These are phyloP conservation scores for Linnaemya vulpina DNA, from an alignment of 2,888 invertebrate species.

Conservation along the genomic window DNA sequence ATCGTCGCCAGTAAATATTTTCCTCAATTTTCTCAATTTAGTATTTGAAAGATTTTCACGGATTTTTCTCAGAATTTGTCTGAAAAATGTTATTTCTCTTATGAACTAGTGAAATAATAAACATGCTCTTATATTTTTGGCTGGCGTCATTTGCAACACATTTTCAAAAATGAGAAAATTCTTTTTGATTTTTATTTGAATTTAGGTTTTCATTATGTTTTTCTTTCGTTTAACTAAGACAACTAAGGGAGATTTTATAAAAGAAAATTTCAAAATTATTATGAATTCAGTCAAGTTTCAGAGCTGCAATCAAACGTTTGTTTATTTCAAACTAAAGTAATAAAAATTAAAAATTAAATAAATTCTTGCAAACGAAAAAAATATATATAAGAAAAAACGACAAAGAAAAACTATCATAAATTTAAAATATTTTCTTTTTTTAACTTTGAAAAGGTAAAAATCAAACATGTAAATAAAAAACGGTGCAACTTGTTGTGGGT, in stretches of 20 bases:
- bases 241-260: slow-evolving; percentile 62
- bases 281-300: slow-evolving; percentile 70
- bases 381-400: neutral
- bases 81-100: slow-evolving; percentile 20
- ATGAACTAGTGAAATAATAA: neutral
- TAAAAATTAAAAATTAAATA: slow-evolving; percentile 22
- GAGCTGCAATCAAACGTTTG: slow-evolving; percentile 68
- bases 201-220: slow-evolving; percentile 30
- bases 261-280: slow-evolving; percentile 67
- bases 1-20: neutral
- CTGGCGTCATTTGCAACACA: neutral
- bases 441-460: slow-evolving; percentile 14
- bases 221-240: slow-evolving; percentile 25
- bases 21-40: neutral
- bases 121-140: slow-evolving; percentile 6
- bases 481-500: slow-evolving; percentile 64
- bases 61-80: slow-evolving; percentile 10
- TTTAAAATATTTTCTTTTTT: slow-evolving; percentile 1
- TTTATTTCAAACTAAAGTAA: slow-evolving; percentile 30
- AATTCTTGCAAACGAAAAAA: neutral
- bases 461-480: slow-evolving; percentile 38
- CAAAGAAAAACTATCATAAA: slow-evolving; percentile 18
- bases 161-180: slow-evolving; percentile 40
- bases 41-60: neutral
- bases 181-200: slow-evolving; percentile 16